Evolutionary conservation across 2,888 invertebrate species (phyloP).

Genomic region (Drosophila formosana): DNA sequence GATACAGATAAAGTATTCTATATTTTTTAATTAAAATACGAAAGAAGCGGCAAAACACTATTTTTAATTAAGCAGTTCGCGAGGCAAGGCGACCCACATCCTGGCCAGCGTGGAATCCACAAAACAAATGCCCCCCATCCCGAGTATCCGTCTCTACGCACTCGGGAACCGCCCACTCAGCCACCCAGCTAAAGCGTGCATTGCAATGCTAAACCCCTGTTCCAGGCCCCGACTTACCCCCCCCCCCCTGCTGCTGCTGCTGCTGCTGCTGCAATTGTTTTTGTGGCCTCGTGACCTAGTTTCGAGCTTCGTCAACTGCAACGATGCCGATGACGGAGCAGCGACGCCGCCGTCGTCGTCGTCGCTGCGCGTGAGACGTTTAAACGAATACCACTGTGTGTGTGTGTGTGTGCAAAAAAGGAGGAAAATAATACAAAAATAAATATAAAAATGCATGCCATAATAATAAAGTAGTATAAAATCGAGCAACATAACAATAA

Average conservation of each 20-base stretch:
- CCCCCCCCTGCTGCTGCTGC: neutral
- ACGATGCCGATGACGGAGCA: conserved; percentile 55
- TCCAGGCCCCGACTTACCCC: neutral
- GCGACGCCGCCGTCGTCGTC: conserved; percentile 14
- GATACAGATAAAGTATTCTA: neutral
- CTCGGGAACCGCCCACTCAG: conserved; percentile 1
- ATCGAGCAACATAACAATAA: conserved; percentile 37
- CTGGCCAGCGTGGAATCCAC: conserved; percentile 18
- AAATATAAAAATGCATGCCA: conserved; percentile 17
- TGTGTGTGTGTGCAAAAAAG: conserved; percentile 22
- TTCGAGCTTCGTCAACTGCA: conserved; percentile 77
- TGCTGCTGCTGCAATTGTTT: conserved; percentile 67
- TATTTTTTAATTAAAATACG: conserved; percentile 26
- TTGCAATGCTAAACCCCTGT: conserved; percentile 47
- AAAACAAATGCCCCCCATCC: conserved; percentile 6
- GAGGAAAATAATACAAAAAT: conserved; percentile 18
- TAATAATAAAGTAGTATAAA: conserved; percentile 41
- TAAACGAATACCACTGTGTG: conserved; percentile 57
- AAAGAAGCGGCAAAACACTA: conserved; percentile 23
- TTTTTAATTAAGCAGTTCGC: conserved; percentile 43
- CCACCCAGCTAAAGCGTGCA: conserved; percentile 40
- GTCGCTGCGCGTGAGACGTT: conserved; percentile 43
- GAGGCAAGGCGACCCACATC: conserved; percentile 30
- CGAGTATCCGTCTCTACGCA: conserved; percentile 18
- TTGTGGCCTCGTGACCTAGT: conserved; percentile 83